Percentiles rank a stretch among this genome's conserved stretches.
Conservation (phyloP, 2,113 vertebrate genomes). For the Halcyon malimbica region DNA sequence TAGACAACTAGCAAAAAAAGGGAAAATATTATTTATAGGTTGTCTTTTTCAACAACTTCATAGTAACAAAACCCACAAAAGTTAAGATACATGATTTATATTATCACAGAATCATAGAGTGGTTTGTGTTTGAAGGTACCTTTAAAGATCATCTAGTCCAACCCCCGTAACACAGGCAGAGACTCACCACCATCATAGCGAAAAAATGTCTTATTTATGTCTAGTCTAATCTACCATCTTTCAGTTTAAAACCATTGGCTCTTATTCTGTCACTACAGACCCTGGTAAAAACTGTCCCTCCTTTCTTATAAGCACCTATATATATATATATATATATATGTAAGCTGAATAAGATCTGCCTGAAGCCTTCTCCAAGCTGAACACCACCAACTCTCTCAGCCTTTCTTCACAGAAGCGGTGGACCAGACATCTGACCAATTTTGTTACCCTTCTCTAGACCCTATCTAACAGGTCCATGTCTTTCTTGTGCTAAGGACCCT, state of each 20-base stretch:
- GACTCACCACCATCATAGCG: accelerated
- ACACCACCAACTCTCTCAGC: neutral
- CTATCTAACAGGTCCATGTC: neutral
- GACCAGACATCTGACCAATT: neutral
- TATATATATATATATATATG: too few species aligned
- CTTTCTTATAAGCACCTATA: neutral
- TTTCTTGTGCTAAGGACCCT: neutral
- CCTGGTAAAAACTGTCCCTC: neutral
- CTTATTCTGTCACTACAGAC: neutral
- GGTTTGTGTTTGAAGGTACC: neutral
- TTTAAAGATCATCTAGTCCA: neutral
- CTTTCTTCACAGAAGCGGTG: neutral
- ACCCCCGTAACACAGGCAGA: neutral
- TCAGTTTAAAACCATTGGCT: neutral
- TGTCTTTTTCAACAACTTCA: neutral
- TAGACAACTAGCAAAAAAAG: neutral
- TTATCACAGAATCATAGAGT: neutral
- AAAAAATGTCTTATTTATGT: neutral
- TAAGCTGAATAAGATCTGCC: neutral
- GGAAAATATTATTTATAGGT: neutral
- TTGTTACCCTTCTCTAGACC: neutral
- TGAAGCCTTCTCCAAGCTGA: neutral
- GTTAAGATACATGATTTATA: neutral
- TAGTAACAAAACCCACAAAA: neutral
- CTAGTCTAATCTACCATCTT: neutral